A percentile compares a stretch with the other conserved stretches of the same genome.
These are phyloP conservation scores for Apostichopus japonicus DNA, from an alignment of 35 echinoderm and acorn worm species.

Conservation along the genomic window DNA sequence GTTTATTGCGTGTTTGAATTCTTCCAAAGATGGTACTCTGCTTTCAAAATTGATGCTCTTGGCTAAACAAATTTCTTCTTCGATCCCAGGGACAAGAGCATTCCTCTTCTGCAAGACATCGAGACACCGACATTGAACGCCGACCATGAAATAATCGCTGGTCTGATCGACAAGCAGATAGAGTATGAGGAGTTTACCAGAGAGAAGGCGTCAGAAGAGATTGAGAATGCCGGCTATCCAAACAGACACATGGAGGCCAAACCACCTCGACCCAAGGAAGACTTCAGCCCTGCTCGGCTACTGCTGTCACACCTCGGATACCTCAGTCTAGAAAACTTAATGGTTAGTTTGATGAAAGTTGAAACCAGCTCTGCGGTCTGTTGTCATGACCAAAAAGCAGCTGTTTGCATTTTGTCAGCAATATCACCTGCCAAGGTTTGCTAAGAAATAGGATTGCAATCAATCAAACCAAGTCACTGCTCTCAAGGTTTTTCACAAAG, in stretches of 20 bases:
- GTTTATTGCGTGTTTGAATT: too few species aligned
- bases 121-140: constrained; percentile 66
- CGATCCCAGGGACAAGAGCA: constrained; percentile 82
- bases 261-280: constrained; percentile 80
- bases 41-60: too few species aligned
- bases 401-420: too few species aligned
- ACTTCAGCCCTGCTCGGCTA: constrained; percentile 82
- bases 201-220: constrained; percentile 72
- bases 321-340: constrained; percentile 75
- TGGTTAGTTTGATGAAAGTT: constrained; percentile 56
- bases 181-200: constrained; percentile 81
- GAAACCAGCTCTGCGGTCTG: not conserved
- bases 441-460: too few species aligned
- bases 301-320: constrained; percentile 89
- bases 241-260: constrained; percentile 90
- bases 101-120: constrained; percentile 78
- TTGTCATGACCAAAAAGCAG: not conserved
- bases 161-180: constrained; percentile 87
- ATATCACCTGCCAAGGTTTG: too few species aligned
- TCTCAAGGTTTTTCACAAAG: too few species aligned
- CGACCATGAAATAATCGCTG: constrained; percentile 70
- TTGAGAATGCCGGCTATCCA: constrained; percentile 75
- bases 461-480: too few species aligned
- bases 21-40: too few species aligned
- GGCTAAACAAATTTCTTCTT: not conserved